Conservation (phyloP, 2,888 invertebrate species). For the Cremastinae sp. region DNA sequence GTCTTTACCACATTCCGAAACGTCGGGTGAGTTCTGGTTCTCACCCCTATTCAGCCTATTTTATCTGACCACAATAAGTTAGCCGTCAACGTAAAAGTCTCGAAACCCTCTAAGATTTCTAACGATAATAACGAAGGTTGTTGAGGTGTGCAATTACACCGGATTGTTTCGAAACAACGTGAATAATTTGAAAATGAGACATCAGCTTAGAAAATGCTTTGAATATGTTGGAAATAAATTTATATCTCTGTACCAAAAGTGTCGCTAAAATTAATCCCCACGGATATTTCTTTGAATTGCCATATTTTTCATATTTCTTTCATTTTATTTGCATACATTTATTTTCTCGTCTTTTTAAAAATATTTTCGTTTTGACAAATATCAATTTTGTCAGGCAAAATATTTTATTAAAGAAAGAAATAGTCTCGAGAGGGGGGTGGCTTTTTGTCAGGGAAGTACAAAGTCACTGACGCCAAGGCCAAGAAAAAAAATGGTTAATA, state of each 20-base stretch:
- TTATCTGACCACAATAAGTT: constrained; percentile 63
- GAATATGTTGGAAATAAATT: background rate
- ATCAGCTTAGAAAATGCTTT: background rate
- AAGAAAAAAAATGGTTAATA: constrained; percentile 16
- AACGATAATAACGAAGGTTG: constrained; percentile 39
- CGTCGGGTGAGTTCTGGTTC: constrained; percentile 32
- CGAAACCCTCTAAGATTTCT: constrained; percentile 44
- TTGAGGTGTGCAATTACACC: background rate
- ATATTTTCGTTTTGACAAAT: background rate
- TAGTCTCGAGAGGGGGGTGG: background rate
- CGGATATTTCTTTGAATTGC: too few relatives aligned
- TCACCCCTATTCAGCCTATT: constrained; percentile 64
- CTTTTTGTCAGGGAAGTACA: constrained; percentile 8
- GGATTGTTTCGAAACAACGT: too few relatives aligned
- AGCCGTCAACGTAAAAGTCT: constrained; percentile 12
- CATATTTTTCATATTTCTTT: too few relatives aligned
- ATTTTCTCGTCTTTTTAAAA: background rate
- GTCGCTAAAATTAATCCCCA: too few relatives aligned
- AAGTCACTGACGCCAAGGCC: constrained; percentile 28
- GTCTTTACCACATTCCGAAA: constrained; percentile 67
- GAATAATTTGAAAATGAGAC: too few relatives aligned
- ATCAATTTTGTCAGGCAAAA: constrained; percentile 2
- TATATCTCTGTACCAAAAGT: background rate
- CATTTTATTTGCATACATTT: background rate
- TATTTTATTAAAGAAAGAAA: background rate